phyloP scores from a whole-genome alignment of 2,797 vertebrate genomes.

The Megalops cyprinoides region DNA sequence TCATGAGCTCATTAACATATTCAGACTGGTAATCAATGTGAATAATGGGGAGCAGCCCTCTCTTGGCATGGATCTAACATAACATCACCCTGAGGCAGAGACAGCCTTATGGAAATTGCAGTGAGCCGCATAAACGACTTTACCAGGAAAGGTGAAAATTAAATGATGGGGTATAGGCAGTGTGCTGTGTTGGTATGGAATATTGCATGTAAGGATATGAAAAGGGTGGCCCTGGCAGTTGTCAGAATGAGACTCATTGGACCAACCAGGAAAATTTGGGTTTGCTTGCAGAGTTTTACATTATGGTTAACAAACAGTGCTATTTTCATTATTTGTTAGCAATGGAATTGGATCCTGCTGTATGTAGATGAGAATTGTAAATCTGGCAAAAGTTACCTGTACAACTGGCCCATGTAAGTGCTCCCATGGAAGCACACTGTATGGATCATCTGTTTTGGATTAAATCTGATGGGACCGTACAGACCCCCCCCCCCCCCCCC shows the following conservation, averaged over 20 bases:
- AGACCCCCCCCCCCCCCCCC: neutral
- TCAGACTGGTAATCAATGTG: conserved; percentile 16
- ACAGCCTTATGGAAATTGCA: conserved; percentile 7
- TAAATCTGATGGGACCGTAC: neutral
- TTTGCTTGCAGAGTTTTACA: neutral
- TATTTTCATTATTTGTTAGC: neutral
- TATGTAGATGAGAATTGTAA: neutral
- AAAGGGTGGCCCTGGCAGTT: no score
- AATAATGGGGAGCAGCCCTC: neutral
- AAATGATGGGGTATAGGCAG: neutral
- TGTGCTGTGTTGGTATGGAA: neutral
- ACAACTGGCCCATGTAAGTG: neutral
- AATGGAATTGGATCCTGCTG: neutral
- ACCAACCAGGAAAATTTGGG: neutral
- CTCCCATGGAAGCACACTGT: neutral
- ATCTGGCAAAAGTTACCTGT: neutral
- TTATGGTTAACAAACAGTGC: neutral
- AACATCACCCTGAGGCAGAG: neutral
- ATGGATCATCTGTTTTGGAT: neutral
- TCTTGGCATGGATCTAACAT: conserved; percentile 12
- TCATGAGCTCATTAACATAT: neutral
- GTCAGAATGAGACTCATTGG: neutral
- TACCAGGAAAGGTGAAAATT: neutral
- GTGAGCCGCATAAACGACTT: neutral
- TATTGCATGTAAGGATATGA: neutral